Evolutionary conservation across 2,888 invertebrate species (phyloP), one percentile per base, ranked within the genome.

Genomic region (Heliothis peltigera): DNA sequence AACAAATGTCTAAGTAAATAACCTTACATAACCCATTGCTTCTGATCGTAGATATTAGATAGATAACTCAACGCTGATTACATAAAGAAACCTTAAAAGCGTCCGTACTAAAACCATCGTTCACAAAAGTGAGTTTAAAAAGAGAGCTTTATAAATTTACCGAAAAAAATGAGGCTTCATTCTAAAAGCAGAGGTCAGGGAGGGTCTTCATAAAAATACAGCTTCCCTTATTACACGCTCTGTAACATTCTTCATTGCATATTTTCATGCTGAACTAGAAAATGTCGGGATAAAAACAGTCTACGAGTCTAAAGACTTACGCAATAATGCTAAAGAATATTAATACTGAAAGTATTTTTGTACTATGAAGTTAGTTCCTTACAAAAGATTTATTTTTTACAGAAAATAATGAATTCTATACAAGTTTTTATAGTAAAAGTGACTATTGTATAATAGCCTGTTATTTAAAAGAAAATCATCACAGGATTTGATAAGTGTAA

Each of bases 201-300:
- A 43, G 53, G 51, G 59, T 60, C 64, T 74, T 70, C 62, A 79
- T 77, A 70, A 74, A 64, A 76, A 67, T 62, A 71, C 68, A 75
- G 76, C 54, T 57, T 74, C 52, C 64, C 75, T 64, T 75, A 79
- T 75, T 77, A 78, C 68, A 75, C 76, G 79, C 71, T 78, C 60
- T 53, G 59, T 17, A 61, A 75, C 75, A 78, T 78, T 75, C 75
- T 70, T 76, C 70, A 75, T 77, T 75, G 75, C 70, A 77, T 77
- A 75, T 75, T 75, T 65, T 65, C 59, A 62, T 57, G 46, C 70
- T 77, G 53, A 75, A 62, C 56, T 70, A 63, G 58, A 63, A 75
- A 75, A 63, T 75, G 59, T 73, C 42, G 54, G 66, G 60, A 19
- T 55, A 61, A 70, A 78, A 76, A 78, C 58, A 47, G 67, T 48